Evolutionary conservation across 1,140 invertebrate genomes (phyloP).

Genomic region (Muscidifurax raptorellus): DNA sequence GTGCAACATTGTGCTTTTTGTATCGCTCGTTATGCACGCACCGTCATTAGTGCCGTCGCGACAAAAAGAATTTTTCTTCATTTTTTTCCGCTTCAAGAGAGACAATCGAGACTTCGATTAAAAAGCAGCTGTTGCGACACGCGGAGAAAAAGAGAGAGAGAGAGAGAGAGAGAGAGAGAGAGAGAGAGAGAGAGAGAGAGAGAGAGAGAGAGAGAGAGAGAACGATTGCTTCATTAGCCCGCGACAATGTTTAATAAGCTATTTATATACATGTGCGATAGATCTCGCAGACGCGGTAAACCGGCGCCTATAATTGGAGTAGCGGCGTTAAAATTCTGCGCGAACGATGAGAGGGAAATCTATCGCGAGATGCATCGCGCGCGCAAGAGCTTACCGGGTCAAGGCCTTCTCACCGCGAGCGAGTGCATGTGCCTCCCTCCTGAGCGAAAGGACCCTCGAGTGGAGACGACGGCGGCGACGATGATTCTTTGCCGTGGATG

Average conservation of each 20-base stretch:
- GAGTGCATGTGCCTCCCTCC: background rate
- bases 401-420: background rate
- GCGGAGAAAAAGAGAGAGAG: too few relatives aligned
- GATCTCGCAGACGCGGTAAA: background rate
- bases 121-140: background rate
- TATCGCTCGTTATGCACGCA: background rate
- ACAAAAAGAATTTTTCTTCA: background rate
- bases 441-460: background rate
- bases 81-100: background rate
- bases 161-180: too few relatives aligned
- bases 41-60: background rate
- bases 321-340: background rate
- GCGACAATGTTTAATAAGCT: too few relatives aligned
- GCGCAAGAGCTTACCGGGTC: background rate
- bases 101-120: background rate
- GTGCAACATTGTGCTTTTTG: background rate
- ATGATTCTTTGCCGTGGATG: background rate
- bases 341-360: background rate
- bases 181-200: too few relatives aligned
- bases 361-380: background rate
- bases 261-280: too few relatives aligned
- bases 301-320: background rate
- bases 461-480: background rate
- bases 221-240: too few relatives aligned
- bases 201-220: too few relatives aligned